Conservation (phyloP, 2,113 vertebrate species). For the Rhinichthys klamathensis region DNA sequence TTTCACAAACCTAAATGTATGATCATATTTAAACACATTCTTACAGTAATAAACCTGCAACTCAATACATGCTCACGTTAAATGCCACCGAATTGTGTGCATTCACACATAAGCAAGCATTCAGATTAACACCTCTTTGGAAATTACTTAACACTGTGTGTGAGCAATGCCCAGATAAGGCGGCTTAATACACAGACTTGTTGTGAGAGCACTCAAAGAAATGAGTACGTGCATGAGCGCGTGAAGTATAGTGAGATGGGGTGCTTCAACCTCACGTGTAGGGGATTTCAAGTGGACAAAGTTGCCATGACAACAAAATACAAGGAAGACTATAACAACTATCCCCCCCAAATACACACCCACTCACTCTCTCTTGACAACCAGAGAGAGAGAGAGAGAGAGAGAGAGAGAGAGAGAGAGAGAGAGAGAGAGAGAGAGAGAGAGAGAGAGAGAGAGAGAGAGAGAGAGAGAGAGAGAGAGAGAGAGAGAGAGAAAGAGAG, state of each 20-base stretch:
- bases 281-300: conserved; percentile 70
- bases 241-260: conserved; percentile 32
- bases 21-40: conserved; percentile 4
- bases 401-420: neutral
- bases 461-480: too few relatives aligned
- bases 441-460: too few relatives aligned
- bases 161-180: conserved; percentile 6
- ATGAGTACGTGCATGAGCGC: neutral
- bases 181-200: neutral
- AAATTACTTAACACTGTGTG: conserved; percentile 29
- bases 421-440: too few relatives aligned
- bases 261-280: conserved; percentile 61
- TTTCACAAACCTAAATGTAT: conserved; percentile 6
- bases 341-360: conserved; percentile 45
- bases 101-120: conserved; percentile 4
- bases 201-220: conserved; percentile 6
- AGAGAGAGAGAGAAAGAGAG: conserved; percentile 7
- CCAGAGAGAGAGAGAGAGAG: conserved; percentile 5
- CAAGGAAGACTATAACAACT: conserved; percentile 78
- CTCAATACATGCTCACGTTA: neutral
- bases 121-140: conserved; percentile 25
- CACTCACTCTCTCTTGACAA: conserved; percentile 62
- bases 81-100: neutral
- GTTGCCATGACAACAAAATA: conserved; percentile 77
- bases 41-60: neutral